Evolutionary conservation across 2,113 vertebrate genomes (phyloP).

Genomic region (Chroicocephalus ridibundus): DNA sequence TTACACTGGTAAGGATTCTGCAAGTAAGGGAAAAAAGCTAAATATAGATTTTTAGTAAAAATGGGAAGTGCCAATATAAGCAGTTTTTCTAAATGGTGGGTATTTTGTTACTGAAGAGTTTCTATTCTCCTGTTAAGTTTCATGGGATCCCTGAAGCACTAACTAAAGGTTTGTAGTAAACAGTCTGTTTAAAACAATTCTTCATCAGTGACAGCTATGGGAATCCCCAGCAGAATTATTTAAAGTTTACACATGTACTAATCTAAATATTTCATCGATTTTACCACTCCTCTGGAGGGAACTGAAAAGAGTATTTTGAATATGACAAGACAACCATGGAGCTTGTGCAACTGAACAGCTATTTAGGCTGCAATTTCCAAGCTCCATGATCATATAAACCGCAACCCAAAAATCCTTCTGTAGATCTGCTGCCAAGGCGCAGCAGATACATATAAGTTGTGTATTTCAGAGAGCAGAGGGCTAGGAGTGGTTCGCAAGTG

Average conservation of each 20-base stretch:
- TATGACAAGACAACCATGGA: fast-evolving
- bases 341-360: neutral
- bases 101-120: neutral
- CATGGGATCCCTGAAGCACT: neutral
- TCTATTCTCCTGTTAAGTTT: neutral
- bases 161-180: neutral
- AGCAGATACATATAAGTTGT: neutral
- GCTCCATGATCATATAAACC: neutral
- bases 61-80: neutral
- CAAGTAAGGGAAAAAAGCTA: neutral
- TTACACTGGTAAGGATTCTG: neutral
- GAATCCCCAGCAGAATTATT: neutral
- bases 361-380: neutral
- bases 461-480: neutral
- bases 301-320: neutral
- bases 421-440: neutral
- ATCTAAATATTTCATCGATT: neutral
- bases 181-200: neutral
- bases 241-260: fast-evolving
- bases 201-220: neutral
- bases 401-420: neutral
- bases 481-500: neutral
- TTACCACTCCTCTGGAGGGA: neutral
- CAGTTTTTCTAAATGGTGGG: neutral
- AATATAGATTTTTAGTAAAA: neutral